Conservation (phyloP, 2,113 vertebrate genomes). For the Platysternon megacephalum region DNA sequence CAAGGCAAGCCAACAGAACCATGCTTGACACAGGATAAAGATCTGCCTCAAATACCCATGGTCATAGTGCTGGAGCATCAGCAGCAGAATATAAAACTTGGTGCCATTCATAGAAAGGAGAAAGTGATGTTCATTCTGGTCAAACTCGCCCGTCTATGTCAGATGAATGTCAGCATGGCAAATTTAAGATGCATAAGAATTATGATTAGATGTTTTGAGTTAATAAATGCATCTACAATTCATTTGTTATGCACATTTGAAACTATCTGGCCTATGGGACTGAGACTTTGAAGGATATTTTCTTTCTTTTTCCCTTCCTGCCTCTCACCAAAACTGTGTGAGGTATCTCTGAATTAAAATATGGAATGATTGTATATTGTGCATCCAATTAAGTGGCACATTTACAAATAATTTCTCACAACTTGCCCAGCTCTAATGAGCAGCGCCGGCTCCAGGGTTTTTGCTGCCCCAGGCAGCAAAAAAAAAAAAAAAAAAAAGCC, state of each 20-base stretch:
- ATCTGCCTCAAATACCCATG: rapidly evolving
- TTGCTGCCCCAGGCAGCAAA: too few species aligned
- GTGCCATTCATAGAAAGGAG: not conserved
- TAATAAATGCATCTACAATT: not conserved
- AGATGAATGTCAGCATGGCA: not conserved
- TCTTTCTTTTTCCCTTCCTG: not conserved
- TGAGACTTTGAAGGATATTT: not conserved
- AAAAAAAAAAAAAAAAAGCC: too few species aligned
- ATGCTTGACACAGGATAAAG: rapidly evolving
- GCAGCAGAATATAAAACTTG: not conserved
- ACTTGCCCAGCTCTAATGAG: conserved; percentile 25
- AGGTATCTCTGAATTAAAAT: not conserved
- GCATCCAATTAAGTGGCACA: conserved; percentile 33
- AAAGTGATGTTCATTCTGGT: not conserved
- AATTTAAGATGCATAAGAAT: not conserved
- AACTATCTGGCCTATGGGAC: conserved; percentile 3
- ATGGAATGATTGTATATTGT: conserved; percentile 8
- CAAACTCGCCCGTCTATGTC: not conserved
- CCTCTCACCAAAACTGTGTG: not conserved
- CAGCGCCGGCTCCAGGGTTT: too few species aligned
- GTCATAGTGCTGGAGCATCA: not conserved
- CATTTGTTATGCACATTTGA: not conserved
- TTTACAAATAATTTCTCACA: conserved; percentile 61
- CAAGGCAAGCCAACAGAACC: not conserved
- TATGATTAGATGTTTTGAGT: not conserved